A percentile compares a stretch with the other conserved stretches of the same genome.
Conservation (phyloP, 2,113 vertebrate species). For the Channa maculata region DNA sequence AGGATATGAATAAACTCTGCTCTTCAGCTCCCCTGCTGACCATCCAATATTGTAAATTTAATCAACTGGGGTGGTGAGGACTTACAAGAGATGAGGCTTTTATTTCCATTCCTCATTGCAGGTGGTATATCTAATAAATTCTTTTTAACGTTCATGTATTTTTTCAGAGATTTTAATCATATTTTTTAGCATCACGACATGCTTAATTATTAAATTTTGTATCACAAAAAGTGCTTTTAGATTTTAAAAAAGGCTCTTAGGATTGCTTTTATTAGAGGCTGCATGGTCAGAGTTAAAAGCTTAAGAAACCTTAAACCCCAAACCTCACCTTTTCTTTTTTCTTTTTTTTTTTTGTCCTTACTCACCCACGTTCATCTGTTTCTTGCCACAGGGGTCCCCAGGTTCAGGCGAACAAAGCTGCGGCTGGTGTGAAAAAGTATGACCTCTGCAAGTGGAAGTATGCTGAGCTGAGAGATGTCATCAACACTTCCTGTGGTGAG, state of each 20-base stretch:
- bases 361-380: slow-evolving; percentile 26
- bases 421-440: slow-evolving; percentile 92
- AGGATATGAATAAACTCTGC: slow-evolving; percentile 1
- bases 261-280: too few relatives aligned
- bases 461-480: slow-evolving; percentile 96
- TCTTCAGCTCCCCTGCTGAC: slow-evolving; percentile 25
- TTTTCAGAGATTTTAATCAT: too few relatives aligned
- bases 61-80: slow-evolving; percentile 12
- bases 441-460: slow-evolving; percentile 99
- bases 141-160: too few relatives aligned
- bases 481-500: slow-evolving; percentile 99
- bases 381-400: slow-evolving; percentile 85
- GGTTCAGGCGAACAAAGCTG: slow-evolving; percentile 96
- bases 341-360: neutral
- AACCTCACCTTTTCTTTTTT: neutral
- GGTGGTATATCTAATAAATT: too few relatives aligned
- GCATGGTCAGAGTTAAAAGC: neutral
- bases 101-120: neutral
- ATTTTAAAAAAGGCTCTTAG: too few relatives aligned
- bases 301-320: neutral
- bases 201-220: too few relatives aligned
- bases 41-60: slow-evolving; percentile 27
- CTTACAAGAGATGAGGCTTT: slow-evolving; percentile 8
- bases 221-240: too few relatives aligned
- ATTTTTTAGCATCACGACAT: too few relatives aligned